Conservation (phyloP, 2,888 invertebrate genomes). For the Ichneumoninae sp. region DNA sequence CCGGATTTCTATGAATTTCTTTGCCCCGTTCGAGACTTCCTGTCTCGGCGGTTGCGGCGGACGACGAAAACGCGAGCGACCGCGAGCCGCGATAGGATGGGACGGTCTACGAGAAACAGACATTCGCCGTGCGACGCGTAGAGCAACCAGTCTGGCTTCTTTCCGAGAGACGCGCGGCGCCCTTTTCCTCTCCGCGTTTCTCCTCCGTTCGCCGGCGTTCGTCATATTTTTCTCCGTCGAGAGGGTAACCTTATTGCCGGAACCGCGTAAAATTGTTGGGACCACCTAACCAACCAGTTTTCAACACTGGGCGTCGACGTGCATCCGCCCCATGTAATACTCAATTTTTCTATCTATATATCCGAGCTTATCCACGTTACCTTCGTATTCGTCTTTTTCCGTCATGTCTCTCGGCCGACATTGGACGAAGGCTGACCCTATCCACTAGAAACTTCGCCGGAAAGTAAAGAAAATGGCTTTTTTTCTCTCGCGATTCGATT, state of each 20-base stretch:
- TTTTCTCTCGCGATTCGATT: too few relatives aligned
- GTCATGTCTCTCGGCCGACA: background rate
- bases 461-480: too few relatives aligned
- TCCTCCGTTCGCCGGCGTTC: slow-evolving; percentile 31
- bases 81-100: background rate
- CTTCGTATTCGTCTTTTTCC: background rate
- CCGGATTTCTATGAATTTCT: slow-evolving; percentile 46
- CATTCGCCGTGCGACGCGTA: slow-evolving; percentile 17
- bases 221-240: slow-evolving; percentile 48
- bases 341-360: slow-evolving; percentile 23
- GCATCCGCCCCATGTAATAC: background rate
- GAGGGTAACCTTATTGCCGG: slow-evolving; percentile 42
- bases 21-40: slow-evolving; percentile 27
- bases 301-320: background rate
- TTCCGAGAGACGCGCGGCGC: slow-evolving; percentile 32
- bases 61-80: slow-evolving; percentile 19
- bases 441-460: too few relatives aligned
- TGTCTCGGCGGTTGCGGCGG: slow-evolving; percentile 24
- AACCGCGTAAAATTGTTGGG: slow-evolving; percentile 42
- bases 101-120: slow-evolving; percentile 32
- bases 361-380: background rate
- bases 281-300: slow-evolving; percentile 23
- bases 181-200: slow-evolving; percentile 24
- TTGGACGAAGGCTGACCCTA: too few relatives aligned
- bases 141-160: slow-evolving; percentile 38